These are phyloP conservation scores for Paralvinella palmiformis DNA, from an alignment of 1,140 invertebrate genomes.

Conservation along the genomic window DNA sequence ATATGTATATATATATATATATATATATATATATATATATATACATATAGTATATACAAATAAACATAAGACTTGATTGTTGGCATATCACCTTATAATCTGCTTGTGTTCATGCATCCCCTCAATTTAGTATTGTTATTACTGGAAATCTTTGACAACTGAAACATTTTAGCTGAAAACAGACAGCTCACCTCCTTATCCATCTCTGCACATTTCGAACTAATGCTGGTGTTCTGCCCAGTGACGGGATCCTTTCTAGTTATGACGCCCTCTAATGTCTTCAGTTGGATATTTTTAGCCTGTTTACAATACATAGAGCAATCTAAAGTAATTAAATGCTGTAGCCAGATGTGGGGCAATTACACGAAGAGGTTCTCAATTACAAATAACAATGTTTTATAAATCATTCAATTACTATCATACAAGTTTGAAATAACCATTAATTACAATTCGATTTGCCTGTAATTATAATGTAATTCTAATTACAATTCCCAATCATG, in stretches of 20 bases:
- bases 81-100: too few relatives aligned
- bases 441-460: constrained; percentile 79
- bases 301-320: constrained; percentile 60
- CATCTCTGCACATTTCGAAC: constrained; percentile 65
- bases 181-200: constrained; percentile 56
- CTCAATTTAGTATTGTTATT: too few relatives aligned
- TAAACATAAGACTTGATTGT: too few relatives aligned
- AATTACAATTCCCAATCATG: constrained; percentile 50
- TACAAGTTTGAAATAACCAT: too few relatives aligned
- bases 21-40: too few relatives aligned
- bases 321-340: constrained; percentile 57
- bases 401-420: constrained; percentile 55
- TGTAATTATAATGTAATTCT: constrained; percentile 79
- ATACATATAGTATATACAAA: too few relatives aligned
- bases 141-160: too few relatives aligned
- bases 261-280: constrained; percentile 66
- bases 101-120: too few relatives aligned
- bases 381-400: constrained; percentile 62
- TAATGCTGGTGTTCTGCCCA: constrained; percentile 53
- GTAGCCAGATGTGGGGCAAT: too few relatives aligned
- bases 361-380: too few relatives aligned
- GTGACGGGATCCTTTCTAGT: constrained; percentile 44
- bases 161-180: too few relatives aligned
- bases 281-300: constrained; percentile 55
- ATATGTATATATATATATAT: too few relatives aligned